phyloP scores from a whole-genome alignment of 2,113 vertebrate genomes.

The Pampusana beccarii region DNA sequence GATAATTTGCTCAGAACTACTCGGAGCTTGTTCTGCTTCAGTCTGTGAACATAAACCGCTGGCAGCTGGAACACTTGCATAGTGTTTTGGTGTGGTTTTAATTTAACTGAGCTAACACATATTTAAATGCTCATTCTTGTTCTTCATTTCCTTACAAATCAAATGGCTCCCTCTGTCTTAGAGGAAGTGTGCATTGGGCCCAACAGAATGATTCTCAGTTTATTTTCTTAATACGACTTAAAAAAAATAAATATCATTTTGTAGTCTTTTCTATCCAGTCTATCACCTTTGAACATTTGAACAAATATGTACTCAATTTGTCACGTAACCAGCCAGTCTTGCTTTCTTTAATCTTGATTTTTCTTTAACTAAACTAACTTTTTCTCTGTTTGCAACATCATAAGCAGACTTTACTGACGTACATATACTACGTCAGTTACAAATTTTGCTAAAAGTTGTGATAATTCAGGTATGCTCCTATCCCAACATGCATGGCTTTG shows the following conservation, averaged over 20 bases:
- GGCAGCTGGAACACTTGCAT: background rate
- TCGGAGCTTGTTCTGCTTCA: background rate
- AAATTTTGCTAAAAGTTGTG: background rate
- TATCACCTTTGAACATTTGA: background rate
- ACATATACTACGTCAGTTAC: background rate
- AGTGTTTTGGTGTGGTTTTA: background rate
- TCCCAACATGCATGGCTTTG: background rate
- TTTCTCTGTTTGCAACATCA: background rate
- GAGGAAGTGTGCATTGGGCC: background rate
- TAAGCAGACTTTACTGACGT: background rate
- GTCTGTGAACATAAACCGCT: too few species aligned
- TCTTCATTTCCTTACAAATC: background rate
- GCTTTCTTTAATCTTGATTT: background rate
- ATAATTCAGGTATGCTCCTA: background rate
- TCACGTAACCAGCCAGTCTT: background rate
- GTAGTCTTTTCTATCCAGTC: background rate
- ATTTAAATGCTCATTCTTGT: background rate
- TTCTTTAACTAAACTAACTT: background rate
- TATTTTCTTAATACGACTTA: too few species aligned
- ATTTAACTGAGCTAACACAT: background rate
- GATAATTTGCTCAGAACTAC: background rate
- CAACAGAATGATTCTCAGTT: too few species aligned
- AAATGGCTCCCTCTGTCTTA: background rate
- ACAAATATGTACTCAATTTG: background rate
- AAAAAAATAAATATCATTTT: too few species aligned